Evolutionary conservation across 2,797 vertebrate genomes (phyloP).

Genomic region (Dendrocincla fuliginosa): DNA sequence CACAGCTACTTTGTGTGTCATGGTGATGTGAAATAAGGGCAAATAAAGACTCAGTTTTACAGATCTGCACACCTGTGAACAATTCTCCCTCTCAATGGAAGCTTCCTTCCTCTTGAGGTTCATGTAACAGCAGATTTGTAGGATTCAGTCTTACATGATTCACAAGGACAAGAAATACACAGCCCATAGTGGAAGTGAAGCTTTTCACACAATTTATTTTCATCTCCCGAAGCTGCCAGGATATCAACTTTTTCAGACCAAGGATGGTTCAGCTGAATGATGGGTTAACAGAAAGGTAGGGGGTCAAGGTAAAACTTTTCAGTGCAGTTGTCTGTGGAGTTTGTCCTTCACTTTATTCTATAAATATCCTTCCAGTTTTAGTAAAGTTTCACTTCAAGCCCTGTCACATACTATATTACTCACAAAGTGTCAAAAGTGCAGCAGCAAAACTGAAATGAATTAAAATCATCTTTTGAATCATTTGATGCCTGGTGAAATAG

Average conservation of each 20-base stretch:
- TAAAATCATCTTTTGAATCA: conserved; percentile 16
- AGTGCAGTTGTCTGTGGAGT: neutral
- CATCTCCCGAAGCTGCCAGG: neutral
- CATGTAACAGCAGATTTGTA: neutral
- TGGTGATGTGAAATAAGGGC: neutral
- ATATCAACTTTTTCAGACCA: neutral
- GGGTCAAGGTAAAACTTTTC: neutral
- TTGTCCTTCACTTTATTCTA: neutral
- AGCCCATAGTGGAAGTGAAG: neutral
- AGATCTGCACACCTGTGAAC: neutral
- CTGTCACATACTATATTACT: conserved; percentile 18
- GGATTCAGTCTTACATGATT: neutral
- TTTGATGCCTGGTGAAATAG: neutral
- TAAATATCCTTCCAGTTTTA: no score
- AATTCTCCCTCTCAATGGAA: neutral
- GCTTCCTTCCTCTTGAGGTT: neutral
- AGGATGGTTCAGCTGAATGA: neutral
- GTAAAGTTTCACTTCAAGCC: conserved; percentile 35
- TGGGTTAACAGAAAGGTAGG: neutral
- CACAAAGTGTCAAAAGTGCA: neutral
- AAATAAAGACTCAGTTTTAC: neutral
- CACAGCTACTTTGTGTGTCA: neutral
- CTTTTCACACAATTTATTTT: neutral
- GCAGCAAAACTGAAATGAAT: conserved; percentile 15
- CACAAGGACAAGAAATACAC: neutral